Evolutionary conservation across 2,888 invertebrate species (phyloP).

Genomic region (Sminthurinus aureus): DNA sequence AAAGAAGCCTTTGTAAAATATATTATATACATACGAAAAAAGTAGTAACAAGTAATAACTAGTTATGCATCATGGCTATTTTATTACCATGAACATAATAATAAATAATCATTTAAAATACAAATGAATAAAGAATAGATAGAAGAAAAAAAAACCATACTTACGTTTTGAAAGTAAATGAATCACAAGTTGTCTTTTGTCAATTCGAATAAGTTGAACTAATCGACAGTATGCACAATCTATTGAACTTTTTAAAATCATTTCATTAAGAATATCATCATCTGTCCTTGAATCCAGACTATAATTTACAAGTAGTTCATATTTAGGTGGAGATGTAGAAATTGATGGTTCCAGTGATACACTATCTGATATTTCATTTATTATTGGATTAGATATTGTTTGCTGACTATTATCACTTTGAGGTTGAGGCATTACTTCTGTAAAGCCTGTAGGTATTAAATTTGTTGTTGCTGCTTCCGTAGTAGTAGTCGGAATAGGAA

Average conservation of each 20-base stretch:
- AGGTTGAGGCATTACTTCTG: no score
- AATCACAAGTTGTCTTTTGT: constrained; percentile 79
- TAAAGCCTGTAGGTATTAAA: no score
- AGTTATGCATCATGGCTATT: no score
- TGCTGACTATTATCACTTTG: no score
- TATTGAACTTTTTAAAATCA: constrained; percentile 48
- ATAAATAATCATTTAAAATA: no score
- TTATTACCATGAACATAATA: no score
- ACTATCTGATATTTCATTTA: background rate
- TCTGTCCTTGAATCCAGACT: constrained; percentile 32
- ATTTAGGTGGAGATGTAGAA: constrained; percentile 2
- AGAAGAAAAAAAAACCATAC: no score
- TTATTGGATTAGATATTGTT: background rate
- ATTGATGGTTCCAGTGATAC: background rate
- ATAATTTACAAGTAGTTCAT: constrained; percentile 34
- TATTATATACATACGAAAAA: no score
- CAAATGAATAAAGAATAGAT: no score
- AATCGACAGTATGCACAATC: constrained; percentile 86
- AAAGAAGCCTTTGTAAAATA: no score
- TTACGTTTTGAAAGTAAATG: constrained; percentile 77
- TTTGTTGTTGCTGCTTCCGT: background rate
- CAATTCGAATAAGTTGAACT: constrained; percentile 83
- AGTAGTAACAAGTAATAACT: no score
- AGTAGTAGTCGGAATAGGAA: background rate
- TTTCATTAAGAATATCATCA: constrained; percentile 41